These are phyloP conservation scores for Aphelenchoides bicaudatus DNA, from an alignment of 2,888 invertebrate genomes.

Conservation along the genomic window DNA sequence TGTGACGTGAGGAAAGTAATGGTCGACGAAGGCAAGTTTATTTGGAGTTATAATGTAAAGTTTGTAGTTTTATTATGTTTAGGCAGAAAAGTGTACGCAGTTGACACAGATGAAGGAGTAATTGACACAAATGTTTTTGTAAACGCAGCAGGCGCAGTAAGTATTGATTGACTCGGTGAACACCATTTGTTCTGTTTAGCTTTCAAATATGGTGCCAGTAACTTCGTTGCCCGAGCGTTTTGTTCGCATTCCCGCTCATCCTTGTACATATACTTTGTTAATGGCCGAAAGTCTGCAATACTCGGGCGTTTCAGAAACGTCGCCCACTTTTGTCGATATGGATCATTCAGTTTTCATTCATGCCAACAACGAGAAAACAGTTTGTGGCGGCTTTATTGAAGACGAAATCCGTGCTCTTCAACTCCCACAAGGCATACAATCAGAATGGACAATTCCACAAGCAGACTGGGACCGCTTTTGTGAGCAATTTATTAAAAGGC, in stretches of 20 bases:
- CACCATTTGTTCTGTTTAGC: slow-evolving; percentile 67
- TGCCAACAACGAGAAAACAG: slow-evolving; percentile 35
- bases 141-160: slow-evolving; percentile 82
- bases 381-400: slow-evolving; percentile 52
- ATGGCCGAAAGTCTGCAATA: slow-evolving; percentile 47
- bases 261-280: slow-evolving; percentile 56
- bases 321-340: slow-evolving; percentile 68
- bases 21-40: slow-evolving; percentile 69
- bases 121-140: slow-evolving; percentile 86
- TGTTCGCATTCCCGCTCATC: slow-evolving; percentile 49
- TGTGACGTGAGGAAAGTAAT: slow-evolving; percentile 62
- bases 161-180: slow-evolving; percentile 63
- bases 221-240: slow-evolving; percentile 44
- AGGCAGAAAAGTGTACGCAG: slow-evolving; percentile 70
- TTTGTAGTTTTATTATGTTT: too few relatives aligned
- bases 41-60: too few relatives aligned
- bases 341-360: slow-evolving; percentile 83
- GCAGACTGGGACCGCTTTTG: slow-evolving; percentile 92
- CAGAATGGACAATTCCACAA: slow-evolving; percentile 60
- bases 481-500: slow-evolving; percentile 51
- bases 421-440: slow-evolving; percentile 62
- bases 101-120: slow-evolving; percentile 74
- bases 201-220: slow-evolving; percentile 48
- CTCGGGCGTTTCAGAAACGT: slow-evolving; percentile 65
- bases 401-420: slow-evolving; percentile 33